phyloP scores from a whole-genome alignment of 2,797 vertebrate species.

The Emydoidea blandingii region DNA sequence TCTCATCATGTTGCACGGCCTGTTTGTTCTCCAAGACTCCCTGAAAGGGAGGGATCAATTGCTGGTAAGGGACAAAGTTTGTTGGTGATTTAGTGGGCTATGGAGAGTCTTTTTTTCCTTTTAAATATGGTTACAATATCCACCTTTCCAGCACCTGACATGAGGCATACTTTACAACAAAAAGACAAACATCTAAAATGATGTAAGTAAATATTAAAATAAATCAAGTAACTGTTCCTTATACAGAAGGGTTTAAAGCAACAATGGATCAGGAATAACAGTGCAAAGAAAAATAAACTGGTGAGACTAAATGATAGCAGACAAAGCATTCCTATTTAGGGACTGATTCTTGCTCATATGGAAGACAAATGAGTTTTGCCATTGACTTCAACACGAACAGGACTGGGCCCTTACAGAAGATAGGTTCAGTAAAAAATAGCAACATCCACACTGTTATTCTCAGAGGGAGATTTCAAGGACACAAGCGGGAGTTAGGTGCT shows the following conservation, averaged over 20 bases:
- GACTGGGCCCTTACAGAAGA: constrained; percentile 38
- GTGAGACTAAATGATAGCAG: neutral
- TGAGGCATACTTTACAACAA: neutral
- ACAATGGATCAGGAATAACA: neutral
- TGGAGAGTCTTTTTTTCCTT: neutral
- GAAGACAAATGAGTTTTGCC: neutral
- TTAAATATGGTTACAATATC: neutral
- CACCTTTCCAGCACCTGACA: neutral
- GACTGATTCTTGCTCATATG: neutral
- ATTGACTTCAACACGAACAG: neutral
- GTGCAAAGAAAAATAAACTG: fast-evolving
- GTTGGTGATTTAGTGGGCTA: neutral
- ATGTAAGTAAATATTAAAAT: neutral
- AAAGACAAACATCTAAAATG: neutral
- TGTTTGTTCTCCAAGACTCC: neutral
- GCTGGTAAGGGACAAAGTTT: neutral
- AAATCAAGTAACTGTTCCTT: too few relatives aligned
- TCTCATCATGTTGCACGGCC: neutral
- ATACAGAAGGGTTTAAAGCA: neutral
- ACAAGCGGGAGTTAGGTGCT: neutral
- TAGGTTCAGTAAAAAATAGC: constrained; percentile 41
- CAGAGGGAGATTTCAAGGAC: constrained; percentile 51
- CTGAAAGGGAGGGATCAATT: neutral
- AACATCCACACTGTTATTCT: constrained; percentile 46
- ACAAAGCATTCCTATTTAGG: neutral